Base-by-base conservation (phyloP, 2,888 invertebrate species). In the Drosophila nigricruria region DNA sequence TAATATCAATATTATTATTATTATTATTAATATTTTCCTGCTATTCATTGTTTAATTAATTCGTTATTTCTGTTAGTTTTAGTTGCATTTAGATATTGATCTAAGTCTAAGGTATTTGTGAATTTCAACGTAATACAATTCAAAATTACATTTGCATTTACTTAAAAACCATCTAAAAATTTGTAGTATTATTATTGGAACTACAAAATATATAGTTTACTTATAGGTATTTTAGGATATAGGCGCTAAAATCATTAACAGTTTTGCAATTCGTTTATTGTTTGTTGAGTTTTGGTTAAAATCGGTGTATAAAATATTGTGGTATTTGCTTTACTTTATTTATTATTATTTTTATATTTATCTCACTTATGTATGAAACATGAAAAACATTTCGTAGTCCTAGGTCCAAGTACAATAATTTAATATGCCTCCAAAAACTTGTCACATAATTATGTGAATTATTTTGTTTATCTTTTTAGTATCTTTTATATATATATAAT, bases 301-400 rank as follows among this genome's bases (percentile, higher is more conserved):
- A 89, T 90, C 91, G 82, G 90, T 91, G 88, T 91, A 91, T 89
- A 90, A 90, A 91, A 91, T 89, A 36, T 78, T 87, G 75, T 79
- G 63, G 38, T 82, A 40, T 59, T 53, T 66, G 61, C 36, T 25
- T n/a, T 36, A 10, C 1, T 8, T 36, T 23, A 25, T n/a, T 10
- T 49, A 16, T 3, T 30, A 12, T 18, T 20, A 32, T 20, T 65
- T 60, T 76, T 69, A 53, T 68, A 32, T 69, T 62, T 60, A 49
- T 63, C 70, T 16, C 36, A 36, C 54, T 23, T 62, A 32, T 50
- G 25, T 67, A 42, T 61, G 66, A 53, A 65, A 66, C 47, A 66
- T 73, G 43, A 76, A 75, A 76, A 77, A 77, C 82, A 68, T 67
- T 70, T 53, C 77, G 72, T 73, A 65, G 73, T 59, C 62, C 64